Evolutionary conservation across 2,888 invertebrate species (phyloP).

Genomic region (Caenorhabditis doughertyi): DNA sequence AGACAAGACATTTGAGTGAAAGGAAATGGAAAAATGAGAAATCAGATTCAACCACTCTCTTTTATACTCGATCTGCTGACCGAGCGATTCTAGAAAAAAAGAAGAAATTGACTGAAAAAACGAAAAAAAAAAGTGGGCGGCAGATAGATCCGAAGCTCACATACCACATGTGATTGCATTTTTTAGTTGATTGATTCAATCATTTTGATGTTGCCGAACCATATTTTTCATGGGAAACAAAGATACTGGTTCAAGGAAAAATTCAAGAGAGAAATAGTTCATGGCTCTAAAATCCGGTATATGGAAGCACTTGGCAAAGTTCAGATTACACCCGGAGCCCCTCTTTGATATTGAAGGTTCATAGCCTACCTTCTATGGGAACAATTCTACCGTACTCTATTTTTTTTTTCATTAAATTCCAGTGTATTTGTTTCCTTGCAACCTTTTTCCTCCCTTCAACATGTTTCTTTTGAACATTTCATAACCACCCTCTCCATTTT

Average conservation of each 20-base stretch:
- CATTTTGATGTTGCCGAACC: background rate
- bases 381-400: too few species aligned
- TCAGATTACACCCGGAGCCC: too few species aligned
- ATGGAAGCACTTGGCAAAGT: too few species aligned
- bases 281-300: too few species aligned
- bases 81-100: background rate
- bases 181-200: constrained; percentile 27
- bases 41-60: background rate
- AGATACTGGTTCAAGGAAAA: background rate
- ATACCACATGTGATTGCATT: constrained; percentile 26
- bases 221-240: background rate
- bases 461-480: constrained; percentile 17
- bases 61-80: background rate
- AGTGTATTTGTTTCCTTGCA: background rate
- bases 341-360: too few species aligned
- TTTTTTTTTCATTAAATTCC: background rate
- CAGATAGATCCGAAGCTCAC: background rate
- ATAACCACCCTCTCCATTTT: constrained; percentile 27
- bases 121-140: background rate
- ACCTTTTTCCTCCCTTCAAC: constrained; percentile 2
- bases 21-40: background rate
- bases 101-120: background rate
- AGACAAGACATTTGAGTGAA: background rate
- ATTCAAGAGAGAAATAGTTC: too few species aligned
- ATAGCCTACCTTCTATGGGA: too few species aligned